These are phyloP conservation scores for Geotrupes spiniger DNA, from an alignment of 2,888 invertebrate species.

Conservation along the genomic window DNA sequence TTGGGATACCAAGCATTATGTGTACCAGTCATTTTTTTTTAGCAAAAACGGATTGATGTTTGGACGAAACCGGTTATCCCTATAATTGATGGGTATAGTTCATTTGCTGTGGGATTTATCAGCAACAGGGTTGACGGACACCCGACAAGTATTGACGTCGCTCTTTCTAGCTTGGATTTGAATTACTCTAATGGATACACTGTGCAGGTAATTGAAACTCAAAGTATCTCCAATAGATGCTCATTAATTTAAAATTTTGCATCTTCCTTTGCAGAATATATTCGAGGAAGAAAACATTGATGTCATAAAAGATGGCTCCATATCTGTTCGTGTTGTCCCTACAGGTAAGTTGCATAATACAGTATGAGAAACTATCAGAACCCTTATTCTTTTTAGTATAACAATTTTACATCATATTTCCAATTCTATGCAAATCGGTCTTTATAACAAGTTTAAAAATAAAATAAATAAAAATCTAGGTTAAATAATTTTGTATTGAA, in stretches of 20 bases:
- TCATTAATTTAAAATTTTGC: slow-evolving; percentile 8
- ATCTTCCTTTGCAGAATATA: slow-evolving; percentile 41
- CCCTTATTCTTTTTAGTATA: too few species aligned
- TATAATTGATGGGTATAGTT: slow-evolving; percentile 45
- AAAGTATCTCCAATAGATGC: too few species aligned
- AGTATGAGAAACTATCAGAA: too few species aligned
- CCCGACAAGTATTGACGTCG: slow-evolving; percentile 45
- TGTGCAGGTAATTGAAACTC: slow-evolving; percentile 39
- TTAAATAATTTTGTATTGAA: too few species aligned
- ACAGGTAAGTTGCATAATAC: too few species aligned
- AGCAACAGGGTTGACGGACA: slow-evolving; percentile 52
- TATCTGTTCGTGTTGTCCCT: slow-evolving; percentile 56
- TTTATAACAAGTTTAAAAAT: too few species aligned
- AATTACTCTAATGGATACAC: slow-evolving; percentile 41
- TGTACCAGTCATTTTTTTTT: slow-evolving; percentile 14
- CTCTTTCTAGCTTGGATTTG: slow-evolving; percentile 41
- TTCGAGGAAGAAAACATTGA: slow-evolving; percentile 48
- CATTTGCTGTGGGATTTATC: slow-evolving; percentile 60
- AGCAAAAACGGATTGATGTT: slow-evolving; percentile 49
- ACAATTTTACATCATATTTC: too few species aligned
- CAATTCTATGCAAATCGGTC: too few species aligned
- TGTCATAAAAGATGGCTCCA: slow-evolving; percentile 39
- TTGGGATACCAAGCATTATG: too few species aligned
- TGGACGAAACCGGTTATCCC: slow-evolving; percentile 59
- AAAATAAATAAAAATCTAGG: too few species aligned